Base-by-base conservation (phyloP, 2,797 vertebrate genomes). In the Lithobates sylvaticus region DNA sequence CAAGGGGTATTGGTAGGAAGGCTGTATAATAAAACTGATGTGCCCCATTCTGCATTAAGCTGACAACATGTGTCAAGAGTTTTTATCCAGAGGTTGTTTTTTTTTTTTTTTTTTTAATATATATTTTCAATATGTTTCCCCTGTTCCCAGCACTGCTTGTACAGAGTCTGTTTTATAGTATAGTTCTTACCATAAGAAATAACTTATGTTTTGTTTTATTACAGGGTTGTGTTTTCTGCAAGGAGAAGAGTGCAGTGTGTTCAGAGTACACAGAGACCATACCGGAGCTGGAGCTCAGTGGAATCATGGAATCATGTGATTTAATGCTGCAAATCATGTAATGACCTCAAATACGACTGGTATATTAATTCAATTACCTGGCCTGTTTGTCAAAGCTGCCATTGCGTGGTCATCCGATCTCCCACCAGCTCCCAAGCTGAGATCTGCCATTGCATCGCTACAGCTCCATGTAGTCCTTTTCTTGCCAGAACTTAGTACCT, bases 221-320 rank as follows among this genome's bases (percentile, higher is more conserved):
- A 2, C 81, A 96, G 95, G 93, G 91, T 88, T 95, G 93, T 84
- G 86, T 94, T 88, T 94, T 93, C 90, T 95, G 94, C 89, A 94
- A 90, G 84, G 91, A 90, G 34, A 90, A 89, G 27, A 94, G 94
- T n/a, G 83, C 81, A 5, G 88, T 92, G 10, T 91, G 91, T 3
- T 58, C 89, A 0, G 91, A 91, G 0, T 91, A 93, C 0, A 94
- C 97, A 70, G 96, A 96, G 13, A 93, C 94, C 76, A 83, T 94
- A 26, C 91, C 95, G 8, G 91, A 96, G 74, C 93, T 96, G 92
- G 95, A 97, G 84, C 92, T 97, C 87, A 90, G 93, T 3, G 95
- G 94, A 61, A 87, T 93, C 88, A 93, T 93, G 65, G 96, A 95
- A 68, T 83, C 93, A 50, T 88, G 44, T 79, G 94, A 90, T 36